A percentile compares a stretch with the other conserved stretches of the same genome.
Evolutionary conservation across 2,113 vertebrate genomes (phyloP).

Genomic region (Prolemur simus): DNA sequence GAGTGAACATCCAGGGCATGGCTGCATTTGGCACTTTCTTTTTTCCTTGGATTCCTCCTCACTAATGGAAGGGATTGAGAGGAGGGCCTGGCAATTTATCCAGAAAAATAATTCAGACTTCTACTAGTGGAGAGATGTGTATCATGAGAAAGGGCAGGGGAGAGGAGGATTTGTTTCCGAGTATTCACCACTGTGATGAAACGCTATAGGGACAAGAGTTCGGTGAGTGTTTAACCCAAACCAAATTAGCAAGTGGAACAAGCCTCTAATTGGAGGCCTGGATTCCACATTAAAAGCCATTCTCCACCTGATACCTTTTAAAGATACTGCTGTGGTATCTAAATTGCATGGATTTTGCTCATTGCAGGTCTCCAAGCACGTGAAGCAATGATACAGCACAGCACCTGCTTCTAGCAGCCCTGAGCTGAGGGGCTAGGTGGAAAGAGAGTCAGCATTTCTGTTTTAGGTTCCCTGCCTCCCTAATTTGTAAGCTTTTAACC

Average conservation of each 20-base stretch:
- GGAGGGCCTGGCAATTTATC: neutral
- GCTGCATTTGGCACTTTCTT: neutral
- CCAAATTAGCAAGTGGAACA: slow-evolving; percentile 64
- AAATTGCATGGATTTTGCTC: slow-evolving; percentile 58
- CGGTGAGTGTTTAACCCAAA: slow-evolving; percentile 56
- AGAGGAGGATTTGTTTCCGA: neutral
- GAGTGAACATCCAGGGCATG: neutral
- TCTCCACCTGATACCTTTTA: slow-evolving; percentile 69
- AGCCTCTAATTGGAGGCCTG: slow-evolving; percentile 62
- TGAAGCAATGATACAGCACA: neutral
- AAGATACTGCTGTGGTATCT: slow-evolving; percentile 47
- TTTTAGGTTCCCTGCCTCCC: neutral
- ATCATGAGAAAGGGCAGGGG: neutral
- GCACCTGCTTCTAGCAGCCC: neutral
- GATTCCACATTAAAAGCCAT: slow-evolving; percentile 62
- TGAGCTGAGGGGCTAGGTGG: neutral
- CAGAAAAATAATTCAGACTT: slow-evolving; percentile 39
- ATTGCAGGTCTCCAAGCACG: neutral
- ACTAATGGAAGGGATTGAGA: neutral
- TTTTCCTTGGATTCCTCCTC: neutral
- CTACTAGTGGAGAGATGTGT: neutral
- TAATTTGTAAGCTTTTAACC: neutral
- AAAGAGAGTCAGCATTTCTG: neutral
- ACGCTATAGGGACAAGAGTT: slow-evolving; percentile 48
- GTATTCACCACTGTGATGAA: slow-evolving; percentile 21